Conservation (phyloP, 2,888 invertebrate genomes). For the Polyploca ridens region DNA sequence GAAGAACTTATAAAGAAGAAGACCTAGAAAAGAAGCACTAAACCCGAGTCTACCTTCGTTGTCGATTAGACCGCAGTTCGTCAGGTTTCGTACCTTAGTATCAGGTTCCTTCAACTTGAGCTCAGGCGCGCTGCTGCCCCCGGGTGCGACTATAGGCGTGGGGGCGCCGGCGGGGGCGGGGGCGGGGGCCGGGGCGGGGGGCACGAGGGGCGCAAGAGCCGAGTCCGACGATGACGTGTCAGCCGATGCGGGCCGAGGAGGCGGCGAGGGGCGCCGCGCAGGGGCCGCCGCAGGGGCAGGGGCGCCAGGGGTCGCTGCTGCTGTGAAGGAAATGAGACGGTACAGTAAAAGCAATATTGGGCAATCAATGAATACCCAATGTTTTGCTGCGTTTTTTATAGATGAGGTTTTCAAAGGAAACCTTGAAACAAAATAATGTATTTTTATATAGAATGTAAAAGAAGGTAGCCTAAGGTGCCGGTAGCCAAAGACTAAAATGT, state of each 20-base stretch:
- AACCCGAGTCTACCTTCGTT: no score
- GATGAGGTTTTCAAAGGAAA: no score
- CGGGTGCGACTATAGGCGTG: slow-evolving; percentile 19
- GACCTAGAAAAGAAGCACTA: neutral
- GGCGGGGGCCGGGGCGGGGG: slow-evolving; percentile 26
- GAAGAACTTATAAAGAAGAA: no score
- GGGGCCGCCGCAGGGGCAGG: slow-evolving; percentile 37
- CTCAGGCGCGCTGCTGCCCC: slow-evolving; percentile 29
- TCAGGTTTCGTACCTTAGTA: slow-evolving; percentile 47
- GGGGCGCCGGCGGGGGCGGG: slow-evolving; percentile 19
- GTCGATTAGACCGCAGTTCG: neutral
- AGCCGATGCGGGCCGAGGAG: slow-evolving; percentile 78
- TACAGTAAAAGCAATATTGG: neutral
- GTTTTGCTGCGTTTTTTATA: no score
- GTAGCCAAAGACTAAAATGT: no score
- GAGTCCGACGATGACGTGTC: slow-evolving; percentile 84
- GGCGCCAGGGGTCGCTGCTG: slow-evolving; percentile 9
- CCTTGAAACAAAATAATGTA: no score
- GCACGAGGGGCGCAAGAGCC: slow-evolving; percentile 70
- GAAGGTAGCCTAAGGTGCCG: no score
- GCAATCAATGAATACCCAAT: neutral
- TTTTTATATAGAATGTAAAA: no score
- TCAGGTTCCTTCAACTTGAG: slow-evolving; percentile 49
- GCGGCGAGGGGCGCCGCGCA: slow-evolving; percentile 66
- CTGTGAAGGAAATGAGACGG: neutral